phyloP scores from a whole-genome alignment of 2,113 vertebrate species.

The Prionailurus viverrinus region DNA sequence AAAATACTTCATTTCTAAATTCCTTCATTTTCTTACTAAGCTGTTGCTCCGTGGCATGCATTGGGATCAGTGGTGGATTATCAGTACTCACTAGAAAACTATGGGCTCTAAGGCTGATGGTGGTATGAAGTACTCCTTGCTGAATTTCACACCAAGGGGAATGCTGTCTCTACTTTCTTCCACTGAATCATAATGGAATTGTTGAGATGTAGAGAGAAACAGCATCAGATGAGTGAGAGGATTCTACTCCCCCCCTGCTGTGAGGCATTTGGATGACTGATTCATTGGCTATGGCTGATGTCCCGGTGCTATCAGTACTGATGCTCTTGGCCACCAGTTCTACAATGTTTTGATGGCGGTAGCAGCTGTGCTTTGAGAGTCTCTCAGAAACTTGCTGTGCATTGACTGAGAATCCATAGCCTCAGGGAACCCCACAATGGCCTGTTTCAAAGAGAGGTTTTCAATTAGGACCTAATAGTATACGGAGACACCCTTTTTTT shows the following conservation, averaged over 20 bases:
- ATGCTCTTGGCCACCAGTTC: background rate
- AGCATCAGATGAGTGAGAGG: no score
- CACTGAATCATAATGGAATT: background rate
- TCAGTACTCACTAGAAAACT: background rate
- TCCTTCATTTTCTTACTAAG: background rate
- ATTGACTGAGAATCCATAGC: background rate
- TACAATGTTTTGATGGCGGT: background rate
- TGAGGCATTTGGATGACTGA: background rate
- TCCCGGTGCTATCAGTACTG: background rate
- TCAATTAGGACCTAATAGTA: background rate
- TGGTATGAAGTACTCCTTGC: background rate
- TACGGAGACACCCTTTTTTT: background rate
- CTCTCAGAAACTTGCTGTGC: background rate
- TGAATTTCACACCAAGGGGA: background rate
- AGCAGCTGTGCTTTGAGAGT: background rate
- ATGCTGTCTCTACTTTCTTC: background rate
- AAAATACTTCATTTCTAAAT: background rate
- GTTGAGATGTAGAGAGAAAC: background rate
- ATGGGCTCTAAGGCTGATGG: background rate
- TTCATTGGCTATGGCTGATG: fast-evolving
- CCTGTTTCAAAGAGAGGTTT: background rate
- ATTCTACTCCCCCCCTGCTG: background rate
- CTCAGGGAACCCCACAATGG: background rate
- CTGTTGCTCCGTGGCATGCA: background rate
- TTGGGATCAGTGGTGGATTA: background rate